Evolutionary conservation across 30 jellyfish, hydroid and myxozoan species (phyloP), one percentile per base, ranked within the genome.

Genomic region (Phacellophora camtschatica): DNA sequence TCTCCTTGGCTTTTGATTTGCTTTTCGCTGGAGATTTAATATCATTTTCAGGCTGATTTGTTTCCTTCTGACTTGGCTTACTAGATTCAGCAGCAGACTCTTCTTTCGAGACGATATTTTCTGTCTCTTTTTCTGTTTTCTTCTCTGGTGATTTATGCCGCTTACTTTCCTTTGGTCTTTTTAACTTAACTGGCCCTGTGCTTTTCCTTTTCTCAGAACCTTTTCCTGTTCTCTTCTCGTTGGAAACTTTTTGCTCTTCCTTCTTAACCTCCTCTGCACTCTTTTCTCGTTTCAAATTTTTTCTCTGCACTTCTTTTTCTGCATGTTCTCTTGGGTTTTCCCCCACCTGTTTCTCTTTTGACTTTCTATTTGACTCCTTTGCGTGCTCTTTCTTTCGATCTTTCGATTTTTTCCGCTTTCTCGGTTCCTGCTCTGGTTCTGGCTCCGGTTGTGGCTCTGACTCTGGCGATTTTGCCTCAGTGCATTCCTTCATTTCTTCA

Each of bases 101-200:
- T 16, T 57, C 71, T 0, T n/a, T 20, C 23, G 33, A 32, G 19
- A 18, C 48, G 1, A 7, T 57, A 19, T 23, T 18, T 36, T 23
- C 35, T n/a, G 19, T 16, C 19, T 11, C 33, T 57, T 33, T 61
- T 25, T 33, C 88, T 76, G 66, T 25, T 36, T 33, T 41, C 77
- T 19, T 22, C 32, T 76, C 79, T 9, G 90, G 90, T 19, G 90
- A 78, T 27, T 46, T 78, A 20, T 37, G 75, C 16, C 49, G 80
- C 20, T 56, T 53, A 18, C 73, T 42, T 30, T 61, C 90, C 33
- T 78, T 78, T 46, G 80, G 59, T 50, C 90, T 43, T 33, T 78
- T 78, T 46, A 78, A 64, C 76, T 62, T 78, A 33, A 78, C 90
- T 2, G 90, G 90, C 29, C 90, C 90, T 24, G 72, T 27, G 42